Conservation (phyloP, 2,797 vertebrate genomes). For the Oryzias sinensis region DNA sequence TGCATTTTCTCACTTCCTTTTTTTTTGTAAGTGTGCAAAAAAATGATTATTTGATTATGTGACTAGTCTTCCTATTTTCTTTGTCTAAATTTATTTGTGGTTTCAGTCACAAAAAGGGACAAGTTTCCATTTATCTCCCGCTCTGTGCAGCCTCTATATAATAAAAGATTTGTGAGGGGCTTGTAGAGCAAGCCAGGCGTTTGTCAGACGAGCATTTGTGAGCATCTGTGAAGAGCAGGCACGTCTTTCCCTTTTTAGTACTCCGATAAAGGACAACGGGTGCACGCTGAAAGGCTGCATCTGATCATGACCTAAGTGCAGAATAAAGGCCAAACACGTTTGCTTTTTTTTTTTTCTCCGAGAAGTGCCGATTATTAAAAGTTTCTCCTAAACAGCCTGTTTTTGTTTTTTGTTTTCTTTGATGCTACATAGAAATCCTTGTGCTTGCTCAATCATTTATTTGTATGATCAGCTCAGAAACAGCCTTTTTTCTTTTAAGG, state of each 20-base stretch:
- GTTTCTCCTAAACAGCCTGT: too few species aligned
- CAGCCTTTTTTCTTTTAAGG: not conserved
- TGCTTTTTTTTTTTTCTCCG: too few species aligned
- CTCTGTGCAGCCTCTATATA: constrained; percentile 10
- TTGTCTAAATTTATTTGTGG: constrained; percentile 1
- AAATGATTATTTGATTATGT: constrained; percentile 5
- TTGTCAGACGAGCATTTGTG: constrained; percentile 18
- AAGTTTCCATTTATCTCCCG: constrained; percentile 32
- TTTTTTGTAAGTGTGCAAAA: constrained; percentile 7
- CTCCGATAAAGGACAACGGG: constrained; percentile 38
- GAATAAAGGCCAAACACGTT: too few species aligned
- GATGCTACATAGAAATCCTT: not conserved
- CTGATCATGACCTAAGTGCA: not conserved
- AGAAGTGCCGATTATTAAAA: too few species aligned
- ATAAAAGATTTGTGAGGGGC: constrained; percentile 39
- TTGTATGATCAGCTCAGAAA: constrained; percentile 8
- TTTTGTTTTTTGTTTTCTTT: not conserved
- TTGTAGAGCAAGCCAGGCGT: constrained; percentile 17
- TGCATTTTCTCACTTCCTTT: constrained; percentile 10
- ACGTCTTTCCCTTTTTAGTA: constrained; percentile 17
- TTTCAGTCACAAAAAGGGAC: constrained; percentile 1
- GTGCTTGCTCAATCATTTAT: not conserved
- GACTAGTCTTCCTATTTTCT: constrained; percentile 3
- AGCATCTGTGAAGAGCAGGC: constrained; percentile 40
- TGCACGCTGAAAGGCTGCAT: constrained; percentile 11